Conservation (phyloP, 2,113 vertebrate genomes). For the Pomatorhinus ruficollis region DNA sequence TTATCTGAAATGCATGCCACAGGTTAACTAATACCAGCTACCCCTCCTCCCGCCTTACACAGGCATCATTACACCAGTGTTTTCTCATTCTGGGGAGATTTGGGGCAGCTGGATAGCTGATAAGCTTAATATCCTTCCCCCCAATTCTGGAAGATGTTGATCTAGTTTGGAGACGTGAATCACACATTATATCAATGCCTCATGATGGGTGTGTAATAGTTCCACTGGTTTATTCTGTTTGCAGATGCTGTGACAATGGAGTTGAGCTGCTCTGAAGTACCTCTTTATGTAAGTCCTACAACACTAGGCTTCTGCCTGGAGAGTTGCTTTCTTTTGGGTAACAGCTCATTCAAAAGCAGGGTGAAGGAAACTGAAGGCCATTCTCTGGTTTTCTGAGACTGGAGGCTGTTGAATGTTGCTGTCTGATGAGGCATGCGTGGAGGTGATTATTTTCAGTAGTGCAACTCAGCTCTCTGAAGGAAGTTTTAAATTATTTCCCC, state of each 20-base stretch:
- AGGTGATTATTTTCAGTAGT: background rate
- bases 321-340: constrained; percentile 10
- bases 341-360: background rate
- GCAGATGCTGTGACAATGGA: constrained; percentile 86
- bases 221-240: constrained; percentile 54
- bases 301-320: background rate
- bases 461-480: background rate
- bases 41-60: background rate
- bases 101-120: background rate
- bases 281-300: constrained; percentile 87
- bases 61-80: background rate
- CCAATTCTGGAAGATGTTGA: background rate
- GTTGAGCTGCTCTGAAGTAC: constrained; percentile 83
- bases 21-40: background rate
- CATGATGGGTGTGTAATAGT: constrained; percentile 18
- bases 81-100: background rate
- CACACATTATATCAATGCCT: background rate
- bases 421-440: background rate
- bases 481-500: background rate
- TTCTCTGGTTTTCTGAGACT: background rate
- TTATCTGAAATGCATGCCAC: background rate
- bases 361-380: constrained; percentile 5
- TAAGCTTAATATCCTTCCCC: background rate
- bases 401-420: background rate
- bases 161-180: background rate